Evolutionary conservation across 2,113 vertebrate species (phyloP), one percentile per base, ranked within the genome.

Genomic region (Girardinichthys multiradiatus): DNA sequence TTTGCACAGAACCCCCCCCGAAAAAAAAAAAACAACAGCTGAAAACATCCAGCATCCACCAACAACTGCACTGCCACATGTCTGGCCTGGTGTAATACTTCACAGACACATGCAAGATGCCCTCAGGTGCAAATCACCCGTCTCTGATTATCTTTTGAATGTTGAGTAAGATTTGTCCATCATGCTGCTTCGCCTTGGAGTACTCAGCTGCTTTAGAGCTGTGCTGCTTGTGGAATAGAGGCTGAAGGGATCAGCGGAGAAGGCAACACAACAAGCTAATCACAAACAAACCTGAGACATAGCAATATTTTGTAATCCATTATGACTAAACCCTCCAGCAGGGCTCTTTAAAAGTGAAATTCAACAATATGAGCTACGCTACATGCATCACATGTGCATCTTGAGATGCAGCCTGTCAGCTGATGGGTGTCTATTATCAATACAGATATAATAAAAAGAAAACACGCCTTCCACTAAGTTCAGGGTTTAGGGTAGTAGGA

Each of bases 31-130:
- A 57, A 61, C 14, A 39, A 61, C 77, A 78, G 28, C 58, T 45
- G 76, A 76, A 48, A 33, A 27, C 58, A 59, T 72, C 42, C 60
- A 26, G 37, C 2, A 64, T 72, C 81, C 70, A 57, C 12, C 48
- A n/a, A 9, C 74, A 59, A 42, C 70, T 58, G 42, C 72, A 21
- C 48, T 1, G 70, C 60, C 19, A n/a, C 68, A 13, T 65, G 64
- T 26, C 37, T 10, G 35, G 10, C 17, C 45, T 27, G 45, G 72
- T 28, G 21, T 3, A 30, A 24, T 51, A 77, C 29, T 35, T 27
- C 1, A 31, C 57, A 24, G 33, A 61, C 1, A 61, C 59, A 19
- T 30, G 59, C 59, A 68, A 58, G 57, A 11, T 24, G 7, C 2
- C 29, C 15, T 39, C 63, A 51, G 54, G 27, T 7, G 29, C 51